Base-by-base conservation (phyloP, 2,797 vertebrate genomes). In the Eremophila alpestris region DNA sequence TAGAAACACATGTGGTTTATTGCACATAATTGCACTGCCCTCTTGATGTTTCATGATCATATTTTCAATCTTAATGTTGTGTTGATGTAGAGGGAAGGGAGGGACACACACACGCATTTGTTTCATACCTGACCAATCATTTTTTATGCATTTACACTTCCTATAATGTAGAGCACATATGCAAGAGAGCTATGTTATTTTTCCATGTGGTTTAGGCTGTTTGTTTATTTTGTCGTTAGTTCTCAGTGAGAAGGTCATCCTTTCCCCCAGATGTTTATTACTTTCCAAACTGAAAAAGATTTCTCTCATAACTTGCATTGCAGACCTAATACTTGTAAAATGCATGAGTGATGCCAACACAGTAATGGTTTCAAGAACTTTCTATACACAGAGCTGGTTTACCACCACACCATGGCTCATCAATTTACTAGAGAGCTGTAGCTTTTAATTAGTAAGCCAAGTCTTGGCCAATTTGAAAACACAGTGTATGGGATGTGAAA, bases 141-240 rank as follows among this genome's bases (percentile, higher is more conserved):
- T 89, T 94, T 84, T 87, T 80, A 86, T 40, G 13, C 43, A 36
- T 75, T 77, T 92, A 67, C 64, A 84, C 48, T 67, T 74, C 34
- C 87, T 78, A 29, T 62, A 93, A 78, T 26, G 62, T 29, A 73
- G 62, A 91, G 73, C 51, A 87, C 76, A 90, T 75, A 83, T 87
- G 86, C 64, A 88, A 89, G 56, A 60, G 77, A 92, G 55, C 32
- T 40, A 0, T 78, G 64, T 90, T 88, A 75, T 89, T 87, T 84
- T 92, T 96, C 87, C 85, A 68, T 94, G 89, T 93, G 90, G 73
- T 71, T 94, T 88, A 83, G 48, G 48, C 63, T 89, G 64, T 88
- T 96, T 93, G 86, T 93, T 96, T 97, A 91, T 96, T 95, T 92
- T 96, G 78, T 80, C 84, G 76, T 92, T 95, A 95, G 77, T 60